Evolutionary conservation across 2,888 invertebrate species (phyloP).

Genomic region (Metopia argyrocephala): DNA sequence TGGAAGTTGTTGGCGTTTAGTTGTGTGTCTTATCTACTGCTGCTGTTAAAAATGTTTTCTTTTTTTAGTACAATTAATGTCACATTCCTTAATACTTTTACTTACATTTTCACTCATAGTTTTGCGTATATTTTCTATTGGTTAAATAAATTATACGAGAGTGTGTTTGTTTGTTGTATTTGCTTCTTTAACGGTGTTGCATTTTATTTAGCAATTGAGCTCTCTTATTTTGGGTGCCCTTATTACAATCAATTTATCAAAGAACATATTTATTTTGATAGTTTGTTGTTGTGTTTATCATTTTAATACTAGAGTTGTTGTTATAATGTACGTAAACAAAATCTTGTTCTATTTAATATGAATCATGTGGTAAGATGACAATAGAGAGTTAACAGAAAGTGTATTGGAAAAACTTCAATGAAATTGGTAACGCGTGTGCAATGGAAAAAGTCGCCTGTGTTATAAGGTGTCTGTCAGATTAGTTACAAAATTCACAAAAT

Average conservation of each 20-base stretch:
- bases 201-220: slow-evolving; percentile 40
- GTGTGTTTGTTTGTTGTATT: not conserved
- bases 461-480: too few relatives aligned
- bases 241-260: slow-evolving; percentile 35
- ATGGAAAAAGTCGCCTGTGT: too few relatives aligned
- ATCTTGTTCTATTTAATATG: not conserved
- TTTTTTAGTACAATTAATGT: not conserved
- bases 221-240: slow-evolving; percentile 14
- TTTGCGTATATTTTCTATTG: slow-evolving; percentile 6
- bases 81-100: not conserved
- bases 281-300: slow-evolving; percentile 32
- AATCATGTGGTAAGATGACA: not conserved
- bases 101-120: slow-evolving; percentile 44
- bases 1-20: not conserved
- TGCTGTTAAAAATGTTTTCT: slow-evolving; percentile 7
- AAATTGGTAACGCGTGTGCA: not conserved
- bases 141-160: not conserved
- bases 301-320: slow-evolving; percentile 7
- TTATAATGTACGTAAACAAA: slow-evolving; percentile 55
- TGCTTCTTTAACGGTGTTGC: slow-evolving; percentile 3
- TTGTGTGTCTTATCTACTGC: slow-evolving; percentile 27
- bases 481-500: too few relatives aligned
- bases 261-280: slow-evolving; percentile 7
- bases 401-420: not conserved
- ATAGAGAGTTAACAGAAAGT: not conserved